A percentile compares a stretch with the other conserved stretches of the same genome.
Conservation (phyloP, 2,113 vertebrate species). For the Rhinoptilus africanus region DNA sequence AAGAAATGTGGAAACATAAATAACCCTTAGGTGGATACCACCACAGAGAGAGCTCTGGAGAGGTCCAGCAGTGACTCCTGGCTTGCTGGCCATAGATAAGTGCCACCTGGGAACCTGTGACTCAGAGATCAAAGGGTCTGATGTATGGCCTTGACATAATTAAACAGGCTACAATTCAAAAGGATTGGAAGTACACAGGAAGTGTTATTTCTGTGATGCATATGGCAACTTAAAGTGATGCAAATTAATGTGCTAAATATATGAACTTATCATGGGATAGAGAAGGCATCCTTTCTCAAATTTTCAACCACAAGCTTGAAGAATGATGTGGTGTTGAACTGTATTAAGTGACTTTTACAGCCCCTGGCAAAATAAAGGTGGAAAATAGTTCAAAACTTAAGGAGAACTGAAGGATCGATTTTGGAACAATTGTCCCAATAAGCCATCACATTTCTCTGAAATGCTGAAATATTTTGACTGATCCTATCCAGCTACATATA, state of each 20-base stretch:
- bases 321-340: background rate
- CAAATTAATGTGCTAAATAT: background rate
- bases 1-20: background rate
- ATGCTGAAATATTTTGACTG: background rate
- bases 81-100: background rate
- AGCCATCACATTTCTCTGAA: background rate
- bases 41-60: background rate
- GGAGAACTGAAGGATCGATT: background rate
- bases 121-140: background rate
- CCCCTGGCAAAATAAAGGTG: background rate
- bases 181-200: background rate
- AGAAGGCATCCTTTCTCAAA: background rate
- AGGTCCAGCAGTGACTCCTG: background rate
- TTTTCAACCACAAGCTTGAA: background rate
- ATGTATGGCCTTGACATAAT: background rate
- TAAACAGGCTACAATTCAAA: background rate
- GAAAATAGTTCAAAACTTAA: background rate
- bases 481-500: background rate
- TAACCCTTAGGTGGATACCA: background rate
- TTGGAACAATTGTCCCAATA: background rate
- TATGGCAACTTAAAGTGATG: background rate
- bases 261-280: background rate
- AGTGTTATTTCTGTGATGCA: background rate
- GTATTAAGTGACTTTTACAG: background rate
- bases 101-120: background rate